Evolutionary conservation across 2,888 invertebrate species (phyloP).

Genomic region (Rotaria sp.): DNA sequence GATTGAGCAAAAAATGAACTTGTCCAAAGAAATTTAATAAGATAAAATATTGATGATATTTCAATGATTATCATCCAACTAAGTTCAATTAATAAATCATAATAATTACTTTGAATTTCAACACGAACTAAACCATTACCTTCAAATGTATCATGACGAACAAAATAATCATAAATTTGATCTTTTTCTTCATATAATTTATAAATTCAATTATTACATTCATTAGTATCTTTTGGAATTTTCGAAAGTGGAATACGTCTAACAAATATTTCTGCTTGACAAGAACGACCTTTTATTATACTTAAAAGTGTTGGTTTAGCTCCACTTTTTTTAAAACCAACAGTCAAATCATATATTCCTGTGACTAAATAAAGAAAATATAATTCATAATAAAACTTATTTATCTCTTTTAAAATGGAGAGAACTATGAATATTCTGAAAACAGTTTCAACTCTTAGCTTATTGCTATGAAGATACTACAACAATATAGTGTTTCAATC

Average conservation of each 20-base stretch:
- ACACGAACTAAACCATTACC: slow-evolving; percentile 28
- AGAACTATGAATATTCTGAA: no score
- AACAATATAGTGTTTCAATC: no score
- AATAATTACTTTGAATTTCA: slow-evolving; percentile 31
- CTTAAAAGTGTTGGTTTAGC: background rate
- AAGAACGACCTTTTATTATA: background rate
- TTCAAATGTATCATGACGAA: slow-evolving; percentile 43
- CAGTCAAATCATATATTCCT: background rate
- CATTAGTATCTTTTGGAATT: slow-evolving; percentile 68
- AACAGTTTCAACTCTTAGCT: no score
- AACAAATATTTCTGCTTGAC: slow-evolving; percentile 42
- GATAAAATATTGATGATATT: slow-evolving; percentile 15
- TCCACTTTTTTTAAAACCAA: background rate
- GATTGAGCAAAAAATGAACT: background rate
- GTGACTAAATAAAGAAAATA: background rate
- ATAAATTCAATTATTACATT: slow-evolving; percentile 73
- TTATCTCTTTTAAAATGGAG: no score
- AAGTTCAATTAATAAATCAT: slow-evolving; percentile 33
- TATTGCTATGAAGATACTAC: no score
- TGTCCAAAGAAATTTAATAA: slow-evolving; percentile 27
- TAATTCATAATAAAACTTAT: no score
- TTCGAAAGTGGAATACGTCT: slow-evolving; percentile 72
- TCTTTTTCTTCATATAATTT: slow-evolving; percentile 64
- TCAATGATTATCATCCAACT: slow-evolving; percentile 30
- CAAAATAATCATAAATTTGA: slow-evolving; percentile 52